Base-by-base conservation (phyloP, 2,888 invertebrate species). In the Latheticus oryzae region DNA sequence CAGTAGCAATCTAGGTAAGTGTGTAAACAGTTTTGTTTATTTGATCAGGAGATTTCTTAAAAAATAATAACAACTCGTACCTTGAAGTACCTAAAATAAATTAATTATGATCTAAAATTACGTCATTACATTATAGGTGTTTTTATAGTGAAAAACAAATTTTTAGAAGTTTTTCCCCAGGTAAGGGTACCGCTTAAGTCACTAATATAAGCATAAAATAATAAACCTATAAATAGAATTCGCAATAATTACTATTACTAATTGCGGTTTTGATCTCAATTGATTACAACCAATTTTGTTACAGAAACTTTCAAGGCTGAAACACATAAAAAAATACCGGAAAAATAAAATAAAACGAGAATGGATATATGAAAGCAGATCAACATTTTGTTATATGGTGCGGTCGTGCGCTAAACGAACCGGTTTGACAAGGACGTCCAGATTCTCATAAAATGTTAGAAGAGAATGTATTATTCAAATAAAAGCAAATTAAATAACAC, bases 301-400 rank as follows among this genome's bases (percentile, higher is more conserved):
- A 47, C 21, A 47, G 35, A 33, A 30, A 50, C 50, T 50, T 50
- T 50, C 50, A 50, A 50, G 50, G 50, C 19, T 50, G 50, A 15
- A 5, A 15, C 9, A n/a, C 9, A 28, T 23, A 50, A n/a, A 50
- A 50, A 50, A 50, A 50, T 38, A 38, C 50, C 50, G 50, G 50
- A 50, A 50, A n/a, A 50, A 50, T 50, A 50, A 37, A 45, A 45
- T 23, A 32, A 33, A 38, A 38, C 28, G 37, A 38, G 50, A 50
- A 38, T 50, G 38, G 50, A 37, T 38, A 50, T 50, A 50, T 50
- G 50, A 50, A 50, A 50, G 50, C 50, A 50, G 50, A 50, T 50
- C 50, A 50, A 50, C 50, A 50, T 50, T 50, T 50, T 50, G 38
- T 50, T 38, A 30, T 37, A 50, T 35, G 48, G 48, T 48, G 48